Evolutionary conservation across 1,140 invertebrate genomes (phyloP).

Genomic region (Bombus fervidus): DNA sequence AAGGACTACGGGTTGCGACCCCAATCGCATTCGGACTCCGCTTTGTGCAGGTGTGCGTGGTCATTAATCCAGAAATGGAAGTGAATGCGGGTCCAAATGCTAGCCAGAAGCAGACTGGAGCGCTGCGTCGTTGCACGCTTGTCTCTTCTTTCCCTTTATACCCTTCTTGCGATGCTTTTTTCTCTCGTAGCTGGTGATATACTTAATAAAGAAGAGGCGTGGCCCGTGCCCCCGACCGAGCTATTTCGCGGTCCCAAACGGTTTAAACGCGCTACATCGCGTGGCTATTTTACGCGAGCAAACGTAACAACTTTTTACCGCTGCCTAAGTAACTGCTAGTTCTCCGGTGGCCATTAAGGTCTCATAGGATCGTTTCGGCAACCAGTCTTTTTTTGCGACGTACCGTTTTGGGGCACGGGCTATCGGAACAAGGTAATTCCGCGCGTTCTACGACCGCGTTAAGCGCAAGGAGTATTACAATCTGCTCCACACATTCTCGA

Average conservation of each 20-base stretch:
- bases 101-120: constrained; percentile 34
- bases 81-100: constrained; percentile 60
- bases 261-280: constrained; percentile 31
- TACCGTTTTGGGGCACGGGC: background rate
- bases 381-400: background rate
- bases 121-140: constrained; percentile 12
- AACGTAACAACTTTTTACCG: constrained; percentile 45
- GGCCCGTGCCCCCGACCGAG: constrained; percentile 28
- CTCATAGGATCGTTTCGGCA: constrained; percentile 47
- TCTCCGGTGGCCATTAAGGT: constrained; percentile 51
- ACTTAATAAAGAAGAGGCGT: constrained; percentile 60
- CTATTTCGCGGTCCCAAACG: constrained; percentile 54
- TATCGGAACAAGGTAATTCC: background rate
- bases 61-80: constrained; percentile 71
- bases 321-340: constrained; percentile 28
- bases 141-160: constrained; percentile 25
- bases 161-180: background rate
- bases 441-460: background rate
- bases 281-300: constrained; percentile 18
- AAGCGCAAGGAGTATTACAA: too few relatives aligned
- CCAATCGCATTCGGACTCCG: constrained; percentile 63
- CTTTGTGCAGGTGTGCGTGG: constrained; percentile 63
- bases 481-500: too few relatives aligned
- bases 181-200: background rate
- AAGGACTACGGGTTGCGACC: constrained; percentile 68